Evolutionary conservation across 2,888 invertebrate genomes (phyloP).

Genomic region (Nomada ferruginata): DNA sequence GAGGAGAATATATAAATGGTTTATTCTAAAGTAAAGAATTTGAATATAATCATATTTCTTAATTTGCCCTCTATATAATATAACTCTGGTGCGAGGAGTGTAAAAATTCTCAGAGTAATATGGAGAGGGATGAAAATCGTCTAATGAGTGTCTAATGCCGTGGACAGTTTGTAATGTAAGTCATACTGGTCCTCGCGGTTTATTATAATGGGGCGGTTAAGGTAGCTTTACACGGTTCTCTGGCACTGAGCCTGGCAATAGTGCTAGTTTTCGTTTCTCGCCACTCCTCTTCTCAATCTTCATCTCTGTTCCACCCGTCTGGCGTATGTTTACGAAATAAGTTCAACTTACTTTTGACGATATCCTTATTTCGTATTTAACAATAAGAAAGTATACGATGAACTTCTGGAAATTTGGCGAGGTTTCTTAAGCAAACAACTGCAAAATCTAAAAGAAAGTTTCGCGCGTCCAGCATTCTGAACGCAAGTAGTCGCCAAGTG

Average conservation of each 20-base stretch:
- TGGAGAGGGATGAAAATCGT: conserved; percentile 26
- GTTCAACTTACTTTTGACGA: conserved; percentile 33
- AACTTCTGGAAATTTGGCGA: conserved; percentile 28
- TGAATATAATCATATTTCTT: neutral
- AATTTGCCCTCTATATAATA: neutral
- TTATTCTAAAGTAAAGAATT: neutral
- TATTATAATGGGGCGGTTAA: conserved; percentile 74
- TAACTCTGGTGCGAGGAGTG: neutral
- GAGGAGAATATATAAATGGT: no score
- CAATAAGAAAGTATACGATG: conserved; percentile 36
- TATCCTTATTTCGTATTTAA: conserved; percentile 45
- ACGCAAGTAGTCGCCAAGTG: conserved; percentile 23
- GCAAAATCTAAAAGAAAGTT: conserved; percentile 30
- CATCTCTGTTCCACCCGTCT: neutral
- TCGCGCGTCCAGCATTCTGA: neutral
- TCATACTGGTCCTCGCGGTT: conserved; percentile 66
- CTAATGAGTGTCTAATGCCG: conserved; percentile 59
- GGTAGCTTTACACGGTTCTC: conserved; percentile 75
- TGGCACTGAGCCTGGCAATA: conserved; percentile 76
- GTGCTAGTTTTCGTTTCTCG: conserved; percentile 65
- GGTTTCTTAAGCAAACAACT: conserved; percentile 41
- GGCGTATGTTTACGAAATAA: conserved; percentile 20
- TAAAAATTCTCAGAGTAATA: neutral
- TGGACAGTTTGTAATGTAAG: conserved; percentile 68
- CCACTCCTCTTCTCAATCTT: conserved; percentile 18